Evolutionary conservation across 2,888 invertebrate species (phyloP).

Genomic region (Agrilus biguttatus): DNA sequence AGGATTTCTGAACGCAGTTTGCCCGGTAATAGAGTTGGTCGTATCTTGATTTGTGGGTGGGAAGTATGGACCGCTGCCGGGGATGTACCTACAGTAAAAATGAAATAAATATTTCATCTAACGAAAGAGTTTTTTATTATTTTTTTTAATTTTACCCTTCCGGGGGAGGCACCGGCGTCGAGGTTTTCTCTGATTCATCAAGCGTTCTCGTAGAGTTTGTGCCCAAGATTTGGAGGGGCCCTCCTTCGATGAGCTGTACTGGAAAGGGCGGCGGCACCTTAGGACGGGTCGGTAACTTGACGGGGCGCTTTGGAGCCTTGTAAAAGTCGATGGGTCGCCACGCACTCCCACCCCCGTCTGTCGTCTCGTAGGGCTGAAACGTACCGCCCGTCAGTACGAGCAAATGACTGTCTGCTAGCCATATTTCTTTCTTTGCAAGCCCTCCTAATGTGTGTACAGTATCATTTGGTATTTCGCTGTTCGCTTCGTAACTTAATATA

Average conservation of each 20-base stretch:
- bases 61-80: slow-evolving; percentile 38
- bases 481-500: slow-evolving; percentile 65
- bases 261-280: slow-evolving; percentile 88
- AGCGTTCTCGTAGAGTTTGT: slow-evolving; percentile 61
- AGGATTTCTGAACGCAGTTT: slow-evolving; percentile 48
- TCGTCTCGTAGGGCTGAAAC: slow-evolving; percentile 38
- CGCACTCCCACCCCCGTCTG: slow-evolving; percentile 34
- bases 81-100: slow-evolving; percentile 11
- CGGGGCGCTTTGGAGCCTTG: slow-evolving; percentile 67
- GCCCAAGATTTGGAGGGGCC: slow-evolving; percentile 76
- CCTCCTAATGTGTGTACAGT: slow-evolving; percentile 69
- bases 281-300: slow-evolving; percentile 69
- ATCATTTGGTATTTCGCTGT: slow-evolving; percentile 69
- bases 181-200: slow-evolving; percentile 40
- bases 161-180: slow-evolving; percentile 29
- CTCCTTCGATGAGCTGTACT: slow-evolving; percentile 72
- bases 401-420: slow-evolving; percentile 80
- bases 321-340: slow-evolving; percentile 81
- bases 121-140: too few species aligned
- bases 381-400: slow-evolving; percentile 69
- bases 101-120: slow-evolving; percentile 10
- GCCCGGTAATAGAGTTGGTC: slow-evolving; percentile 52
- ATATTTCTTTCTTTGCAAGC: slow-evolving; percentile 71
- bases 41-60: slow-evolving; percentile 44
- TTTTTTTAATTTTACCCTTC: slow-evolving; percentile 16